A percentile compares a stretch with the other conserved stretches of the same genome.
phyloP scores from a whole-genome alignment of 2,113 vertebrate genomes.

The Cettia cetti region DNA sequence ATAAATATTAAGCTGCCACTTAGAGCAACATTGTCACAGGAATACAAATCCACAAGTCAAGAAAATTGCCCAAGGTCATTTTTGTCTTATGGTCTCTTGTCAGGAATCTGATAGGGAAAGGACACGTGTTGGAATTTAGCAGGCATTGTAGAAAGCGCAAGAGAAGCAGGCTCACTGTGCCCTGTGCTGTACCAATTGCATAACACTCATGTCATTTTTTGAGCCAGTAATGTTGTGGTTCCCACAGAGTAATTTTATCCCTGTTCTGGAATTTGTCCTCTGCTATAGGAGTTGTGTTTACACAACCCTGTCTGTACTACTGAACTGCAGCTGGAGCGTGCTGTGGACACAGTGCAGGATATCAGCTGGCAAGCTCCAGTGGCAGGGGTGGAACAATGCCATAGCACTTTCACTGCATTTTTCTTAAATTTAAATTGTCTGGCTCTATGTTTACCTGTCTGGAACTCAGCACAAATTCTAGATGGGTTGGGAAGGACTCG shows the following conservation, averaged over 20 bases:
- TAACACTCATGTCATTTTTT: rapidly evolving
- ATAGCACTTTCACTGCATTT: neutral
- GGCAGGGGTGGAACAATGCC: neutral
- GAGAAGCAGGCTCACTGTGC: neutral
- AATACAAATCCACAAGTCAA: neutral
- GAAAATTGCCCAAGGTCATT: neutral
- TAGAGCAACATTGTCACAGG: neutral
- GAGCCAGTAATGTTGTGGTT: neutral
- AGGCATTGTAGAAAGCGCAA: neutral
- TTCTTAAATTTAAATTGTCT: neutral
- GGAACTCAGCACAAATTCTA: neutral
- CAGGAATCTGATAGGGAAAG: neutral
- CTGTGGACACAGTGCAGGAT: neutral
- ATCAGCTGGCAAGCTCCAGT: neutral
- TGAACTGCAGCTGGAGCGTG: neutral
- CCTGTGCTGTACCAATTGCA: neutral
- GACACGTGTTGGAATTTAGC: neutral
- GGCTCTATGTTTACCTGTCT: neutral
- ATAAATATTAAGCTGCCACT: neutral
- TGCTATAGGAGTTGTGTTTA: neutral
- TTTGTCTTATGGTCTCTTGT: neutral
- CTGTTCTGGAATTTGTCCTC: neutral
- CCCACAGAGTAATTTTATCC: neutral
- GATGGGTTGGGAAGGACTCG: neutral
- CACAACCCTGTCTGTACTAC: neutral